Conservation (phyloP, 2,113 vertebrate genomes). For the Sitta europaea region DNA sequence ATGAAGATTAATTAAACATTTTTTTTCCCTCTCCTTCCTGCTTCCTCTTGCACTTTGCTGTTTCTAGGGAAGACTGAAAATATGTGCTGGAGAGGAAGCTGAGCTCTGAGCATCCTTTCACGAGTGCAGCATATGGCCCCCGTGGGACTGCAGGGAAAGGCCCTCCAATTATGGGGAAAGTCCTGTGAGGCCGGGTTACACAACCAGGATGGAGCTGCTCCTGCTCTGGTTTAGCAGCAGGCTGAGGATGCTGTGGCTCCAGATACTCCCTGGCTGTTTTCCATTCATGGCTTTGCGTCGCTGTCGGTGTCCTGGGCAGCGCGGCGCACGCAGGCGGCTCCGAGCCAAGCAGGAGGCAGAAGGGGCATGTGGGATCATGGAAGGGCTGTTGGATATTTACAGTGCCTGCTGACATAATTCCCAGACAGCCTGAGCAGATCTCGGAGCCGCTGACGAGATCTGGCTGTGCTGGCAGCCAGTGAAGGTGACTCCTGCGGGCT, state of each 20-base stretch:
- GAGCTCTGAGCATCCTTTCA: not conserved
- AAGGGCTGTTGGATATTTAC: not conserved
- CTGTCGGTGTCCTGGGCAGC: not conserved
- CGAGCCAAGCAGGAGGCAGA: not conserved
- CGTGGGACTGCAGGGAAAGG: not conserved
- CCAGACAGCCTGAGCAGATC: not conserved
- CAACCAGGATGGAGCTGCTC: not conserved
- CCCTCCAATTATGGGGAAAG: not conserved
- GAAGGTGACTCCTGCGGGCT: conserved; percentile 21
- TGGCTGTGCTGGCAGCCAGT: not conserved
- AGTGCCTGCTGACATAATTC: not conserved
- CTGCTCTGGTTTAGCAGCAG: not conserved
- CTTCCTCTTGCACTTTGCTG: not conserved
- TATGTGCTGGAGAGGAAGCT: not conserved
- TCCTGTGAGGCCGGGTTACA: not conserved
- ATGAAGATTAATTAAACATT: conserved; percentile 29
- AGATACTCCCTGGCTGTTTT: not conserved
- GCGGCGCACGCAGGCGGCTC: not conserved
- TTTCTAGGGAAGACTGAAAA: conserved; percentile 6
- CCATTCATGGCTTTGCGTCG: not conserved
- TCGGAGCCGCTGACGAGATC: not conserved
- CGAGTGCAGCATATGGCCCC: not conserved
- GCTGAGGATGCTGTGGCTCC: not conserved
- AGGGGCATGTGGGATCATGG: not conserved
- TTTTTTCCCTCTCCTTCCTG: not conserved